phyloP scores from a whole-genome alignment of 2,113 vertebrate species.

The Cyphomyrus discorhynchus region DNA sequence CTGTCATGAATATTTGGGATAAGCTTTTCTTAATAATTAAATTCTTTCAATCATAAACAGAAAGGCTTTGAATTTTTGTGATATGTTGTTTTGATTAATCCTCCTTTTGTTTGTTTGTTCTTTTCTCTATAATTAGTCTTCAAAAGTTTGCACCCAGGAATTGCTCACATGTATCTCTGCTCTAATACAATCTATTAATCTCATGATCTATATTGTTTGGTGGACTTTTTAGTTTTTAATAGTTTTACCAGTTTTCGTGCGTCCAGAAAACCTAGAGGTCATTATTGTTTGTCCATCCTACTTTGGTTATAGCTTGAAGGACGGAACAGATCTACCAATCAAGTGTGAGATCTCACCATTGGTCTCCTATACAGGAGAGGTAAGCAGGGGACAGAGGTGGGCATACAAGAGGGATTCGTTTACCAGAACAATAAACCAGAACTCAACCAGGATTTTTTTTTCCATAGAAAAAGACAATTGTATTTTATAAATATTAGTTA shows the following conservation, averaged over 20 bases:
- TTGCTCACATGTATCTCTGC: background rate
- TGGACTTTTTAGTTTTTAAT: background rate
- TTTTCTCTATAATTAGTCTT: background rate
- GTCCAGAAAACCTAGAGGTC: background rate
- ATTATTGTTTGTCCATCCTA: slow-evolving; percentile 18
- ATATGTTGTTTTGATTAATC: background rate
- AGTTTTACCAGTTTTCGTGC: background rate
- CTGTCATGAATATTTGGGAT: background rate
- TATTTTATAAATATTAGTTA: background rate
- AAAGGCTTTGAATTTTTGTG: background rate
- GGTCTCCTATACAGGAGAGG: slow-evolving; percentile 88
- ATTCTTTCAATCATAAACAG: background rate
- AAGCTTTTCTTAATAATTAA: background rate
- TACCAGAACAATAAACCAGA: background rate
- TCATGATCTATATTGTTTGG: background rate
- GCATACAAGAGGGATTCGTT: background rate
- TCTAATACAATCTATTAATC: background rate
- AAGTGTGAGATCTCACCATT: slow-evolving; percentile 96
- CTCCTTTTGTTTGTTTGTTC: background rate
- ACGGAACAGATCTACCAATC: slow-evolving; percentile 83
- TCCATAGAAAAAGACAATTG: background rate
- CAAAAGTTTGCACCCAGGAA: background rate
- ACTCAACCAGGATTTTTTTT: background rate
- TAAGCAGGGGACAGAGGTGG: slow-evolving; percentile 47
- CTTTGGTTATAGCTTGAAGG: slow-evolving; percentile 72